Evolutionary conservation across 2,113 vertebrate genomes (phyloP), one percentile per base, ranked within the genome.

Genomic region (Chascanopsetta lugubris): DNA sequence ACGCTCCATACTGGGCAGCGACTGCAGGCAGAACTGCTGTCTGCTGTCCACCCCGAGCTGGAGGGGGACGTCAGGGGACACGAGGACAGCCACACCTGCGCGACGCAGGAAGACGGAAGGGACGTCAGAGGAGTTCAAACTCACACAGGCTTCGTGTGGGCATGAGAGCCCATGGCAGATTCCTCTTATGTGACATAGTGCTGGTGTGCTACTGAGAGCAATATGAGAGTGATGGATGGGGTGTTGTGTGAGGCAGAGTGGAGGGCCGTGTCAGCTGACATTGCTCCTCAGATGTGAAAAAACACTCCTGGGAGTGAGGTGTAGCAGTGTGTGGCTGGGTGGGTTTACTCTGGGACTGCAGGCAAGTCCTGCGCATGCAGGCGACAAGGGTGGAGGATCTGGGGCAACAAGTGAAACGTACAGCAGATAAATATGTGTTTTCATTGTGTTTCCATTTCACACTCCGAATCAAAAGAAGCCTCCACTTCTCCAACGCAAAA

Each of bases 11-110:
- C 91, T 93, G 2, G 85, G 83, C 2, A 88, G 83, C 0, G 90
- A 91, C 77, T 92, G 92, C 69, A 97, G 89, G 88, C 95, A 97
- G 87, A 95, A 94, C 5, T 93, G 93, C 58, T 78, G 74, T 1
- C 89, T 70, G 66, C 89, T 93, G 72, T 96, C 93, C 71, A 96
- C 15, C 0, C 92, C 93, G 43, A 96, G 86, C 34, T 92, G 86
- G 47, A 96, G 66, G 3, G 94, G 91, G 38, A 90, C 61, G 0
- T 94, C 92, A 0, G 92, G 90, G 7, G 90, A 88, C 20, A 93
- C 90, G 0, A 91, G 86, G 74, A 97, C 92, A 0, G 92, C 92
- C 47, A 95, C 95, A 18, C 95, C 95, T 97, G 65, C 40, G 18
- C n/a, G 47, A 42, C 10, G 6, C 6, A 15, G 53, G 32, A 71